These are phyloP conservation scores for Pandemis heparana DNA, from an alignment of 2,888 invertebrate genomes.

Conservation along the genomic window DNA sequence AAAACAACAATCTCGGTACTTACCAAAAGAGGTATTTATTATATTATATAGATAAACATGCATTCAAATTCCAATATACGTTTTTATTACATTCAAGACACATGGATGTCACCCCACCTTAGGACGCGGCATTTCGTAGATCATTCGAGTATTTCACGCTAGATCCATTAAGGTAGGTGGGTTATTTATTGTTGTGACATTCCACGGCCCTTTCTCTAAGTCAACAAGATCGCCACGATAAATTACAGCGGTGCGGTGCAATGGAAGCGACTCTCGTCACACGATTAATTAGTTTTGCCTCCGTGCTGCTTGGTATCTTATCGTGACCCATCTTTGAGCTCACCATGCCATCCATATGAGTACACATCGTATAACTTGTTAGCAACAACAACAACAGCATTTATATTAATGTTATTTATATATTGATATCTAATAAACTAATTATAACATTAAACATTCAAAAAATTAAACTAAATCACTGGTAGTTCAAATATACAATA, in stretches of 20 bases:
- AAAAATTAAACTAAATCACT: constrained; percentile 45
- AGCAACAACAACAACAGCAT: constrained; percentile 86
- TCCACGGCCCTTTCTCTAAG: constrained; percentile 63
- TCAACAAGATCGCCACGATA: constrained; percentile 62
- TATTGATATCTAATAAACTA: constrained; percentile 66
- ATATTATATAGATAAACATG: constrained; percentile 83
- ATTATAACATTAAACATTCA: constrained; percentile 55
- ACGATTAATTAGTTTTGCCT: not conserved
- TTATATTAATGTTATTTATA: constrained; percentile 77
- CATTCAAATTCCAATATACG: constrained; percentile 83
- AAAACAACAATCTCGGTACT: constrained; percentile 64
- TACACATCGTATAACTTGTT: constrained; percentile 81
- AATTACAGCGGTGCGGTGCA: constrained; percentile 6
- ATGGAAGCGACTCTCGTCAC: not conserved
- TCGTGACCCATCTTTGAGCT: constrained; percentile 51
- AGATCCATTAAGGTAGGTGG: constrained; percentile 7
- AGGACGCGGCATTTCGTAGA: constrained; percentile 2
- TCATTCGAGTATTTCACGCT: not conserved
- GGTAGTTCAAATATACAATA: constrained; percentile 38
- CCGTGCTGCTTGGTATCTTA: not conserved
- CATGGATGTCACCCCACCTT: constrained; percentile 64
- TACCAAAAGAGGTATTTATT: constrained; percentile 85
- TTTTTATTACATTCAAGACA: constrained; percentile 70
- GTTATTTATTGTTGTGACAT: constrained; percentile 55
- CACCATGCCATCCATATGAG: constrained; percentile 68